Percentiles rank a stretch among this genome's conserved stretches.
Evolutionary conservation across 1,140 invertebrate genomes (phyloP).

Genomic region (Glossosoma conforme): DNA sequence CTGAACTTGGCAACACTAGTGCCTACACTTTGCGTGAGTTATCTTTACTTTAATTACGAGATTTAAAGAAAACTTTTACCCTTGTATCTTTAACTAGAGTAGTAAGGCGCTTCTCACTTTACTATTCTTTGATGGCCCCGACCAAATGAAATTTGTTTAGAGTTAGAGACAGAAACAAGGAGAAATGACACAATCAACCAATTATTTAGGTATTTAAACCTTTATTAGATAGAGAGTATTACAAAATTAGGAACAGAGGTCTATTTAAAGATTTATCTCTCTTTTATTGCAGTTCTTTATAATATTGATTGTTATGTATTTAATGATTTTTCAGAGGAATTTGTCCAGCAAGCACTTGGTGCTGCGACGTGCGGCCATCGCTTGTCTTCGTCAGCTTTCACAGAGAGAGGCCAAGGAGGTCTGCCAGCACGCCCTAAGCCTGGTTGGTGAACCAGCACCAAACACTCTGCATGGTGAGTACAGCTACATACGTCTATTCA

Average conservation of each 20-base stretch:
- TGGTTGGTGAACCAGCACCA: constrained; percentile 24
- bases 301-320: constrained; percentile 12
- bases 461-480: constrained; percentile 20
- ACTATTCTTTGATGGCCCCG: too few relatives aligned
- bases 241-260: too few relatives aligned
- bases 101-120: too few relatives aligned
- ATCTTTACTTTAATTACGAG: not conserved
- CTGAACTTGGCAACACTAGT: constrained; percentile 91
- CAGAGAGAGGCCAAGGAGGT: constrained; percentile 96
- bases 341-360: constrained; percentile 85
- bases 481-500: constrained; percentile 18
- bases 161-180: too few relatives aligned
- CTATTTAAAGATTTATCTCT: constrained; percentile 16
- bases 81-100: too few relatives aligned
- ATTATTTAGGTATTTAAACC: too few relatives aligned
- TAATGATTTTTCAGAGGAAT: constrained; percentile 59
- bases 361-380: constrained; percentile 87
- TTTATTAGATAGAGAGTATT: too few relatives aligned
- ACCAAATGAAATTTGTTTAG: too few relatives aligned
- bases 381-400: constrained; percentile 90
- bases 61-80: too few relatives aligned
- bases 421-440: constrained; percentile 76
- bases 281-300: constrained; percentile 14
- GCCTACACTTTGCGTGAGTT: constrained; percentile 89
- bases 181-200: too few relatives aligned